These are phyloP conservation scores for Salmo trutta DNA, from an alignment of 2,797 vertebrate genomes.

Conservation along the genomic window DNA sequence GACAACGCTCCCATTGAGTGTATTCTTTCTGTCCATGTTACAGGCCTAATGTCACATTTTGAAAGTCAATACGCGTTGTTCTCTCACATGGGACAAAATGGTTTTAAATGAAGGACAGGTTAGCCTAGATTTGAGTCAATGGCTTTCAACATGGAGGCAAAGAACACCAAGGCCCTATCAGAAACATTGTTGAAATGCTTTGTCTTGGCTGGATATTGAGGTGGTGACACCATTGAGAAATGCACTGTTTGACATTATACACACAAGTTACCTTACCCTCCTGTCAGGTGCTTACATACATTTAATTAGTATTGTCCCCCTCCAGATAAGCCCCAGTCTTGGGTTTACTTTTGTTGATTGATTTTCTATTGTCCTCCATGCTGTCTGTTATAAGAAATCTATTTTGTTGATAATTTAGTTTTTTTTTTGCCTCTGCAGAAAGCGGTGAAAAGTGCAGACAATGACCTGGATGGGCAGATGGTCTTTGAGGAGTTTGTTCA, in stretches of 20 bases:
- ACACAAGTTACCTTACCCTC: neutral
- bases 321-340: neutral
- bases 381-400: neutral
- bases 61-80: neutral
- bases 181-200: neutral
- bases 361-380: neutral
- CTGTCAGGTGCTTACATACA: neutral
- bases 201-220: neutral
- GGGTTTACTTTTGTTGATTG: neutral
- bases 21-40: neutral
- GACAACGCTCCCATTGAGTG: neutral
- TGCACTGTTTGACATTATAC: neutral
- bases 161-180: neutral
- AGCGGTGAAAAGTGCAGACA: constrained; percentile 82
- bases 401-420: neutral
- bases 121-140: neutral
- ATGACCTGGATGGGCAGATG: constrained; percentile 83
- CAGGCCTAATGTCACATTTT: neutral
- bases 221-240: neutral
- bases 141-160: neutral
- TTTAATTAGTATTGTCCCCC: neutral
- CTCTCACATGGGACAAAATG: no score
- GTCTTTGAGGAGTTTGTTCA: constrained; percentile 97
- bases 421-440: constrained; percentile 73
- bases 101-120: neutral